These are phyloP conservation scores for Tichodroma muraria DNA, from an alignment of 2,113 vertebrate genomes.

Conservation along the genomic window DNA sequence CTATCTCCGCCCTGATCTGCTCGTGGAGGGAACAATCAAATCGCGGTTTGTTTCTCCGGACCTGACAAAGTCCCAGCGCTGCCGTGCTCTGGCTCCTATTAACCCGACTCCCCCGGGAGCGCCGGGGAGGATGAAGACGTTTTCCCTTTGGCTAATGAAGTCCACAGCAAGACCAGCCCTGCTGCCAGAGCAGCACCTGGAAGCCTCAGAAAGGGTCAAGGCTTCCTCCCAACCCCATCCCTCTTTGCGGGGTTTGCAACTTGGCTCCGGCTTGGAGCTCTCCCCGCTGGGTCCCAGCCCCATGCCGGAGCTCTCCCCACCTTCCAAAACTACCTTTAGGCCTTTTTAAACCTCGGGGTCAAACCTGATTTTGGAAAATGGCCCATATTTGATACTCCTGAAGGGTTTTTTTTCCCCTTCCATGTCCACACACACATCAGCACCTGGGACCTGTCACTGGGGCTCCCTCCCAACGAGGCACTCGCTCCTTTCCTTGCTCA, in stretches of 20 bases:
- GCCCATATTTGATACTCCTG: too few species aligned
- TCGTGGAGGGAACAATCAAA: slow-evolving; percentile 35
- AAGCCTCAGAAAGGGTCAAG: not conserved
- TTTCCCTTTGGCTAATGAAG: slow-evolving; percentile 21
- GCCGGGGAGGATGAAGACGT: not conserved
- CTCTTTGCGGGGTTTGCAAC: not conserved
- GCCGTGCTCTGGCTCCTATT: slow-evolving; percentile 13
- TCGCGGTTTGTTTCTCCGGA: not conserved
- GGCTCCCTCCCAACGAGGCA: not conserved
- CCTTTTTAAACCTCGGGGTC: not conserved
- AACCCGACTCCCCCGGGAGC: not conserved
- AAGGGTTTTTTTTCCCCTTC: not conserved
- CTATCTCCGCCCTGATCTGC: slow-evolving; percentile 44
- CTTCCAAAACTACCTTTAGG: fast-evolving
- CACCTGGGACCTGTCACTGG: not conserved
- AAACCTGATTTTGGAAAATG: not conserved
- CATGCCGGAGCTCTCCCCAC: not conserved
- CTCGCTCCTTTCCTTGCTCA: not conserved
- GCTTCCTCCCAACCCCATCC: not conserved
- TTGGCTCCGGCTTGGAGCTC: not conserved
- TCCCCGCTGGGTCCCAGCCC: not conserved
- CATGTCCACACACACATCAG: fast-evolving
- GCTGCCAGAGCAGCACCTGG: not conserved
- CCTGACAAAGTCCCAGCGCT: slow-evolving; percentile 4
- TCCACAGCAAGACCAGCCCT: not conserved